Percentiles rank a stretch among this genome's conserved stretches.
Evolutionary conservation across 2,797 vertebrate genomes (phyloP).

Genomic region (Harpagifer antarcticus): DNA sequence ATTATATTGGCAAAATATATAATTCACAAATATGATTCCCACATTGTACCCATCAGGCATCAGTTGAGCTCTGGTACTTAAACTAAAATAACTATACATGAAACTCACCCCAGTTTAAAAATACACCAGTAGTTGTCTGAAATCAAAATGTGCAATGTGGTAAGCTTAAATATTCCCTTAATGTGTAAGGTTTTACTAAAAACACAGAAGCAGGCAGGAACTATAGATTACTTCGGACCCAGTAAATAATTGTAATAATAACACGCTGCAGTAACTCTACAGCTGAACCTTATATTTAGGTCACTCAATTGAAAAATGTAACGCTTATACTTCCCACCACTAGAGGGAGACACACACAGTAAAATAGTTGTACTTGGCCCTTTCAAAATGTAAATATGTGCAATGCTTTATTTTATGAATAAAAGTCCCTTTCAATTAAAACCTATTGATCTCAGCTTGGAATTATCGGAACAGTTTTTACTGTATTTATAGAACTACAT

Average conservation of each 20-base stretch:
- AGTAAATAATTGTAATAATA: neutral
- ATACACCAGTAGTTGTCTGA: neutral
- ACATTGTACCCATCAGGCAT: no score
- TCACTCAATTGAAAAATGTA: neutral
- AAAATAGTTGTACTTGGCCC: neutral
- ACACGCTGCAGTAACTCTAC: neutral
- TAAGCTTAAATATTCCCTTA: neutral
- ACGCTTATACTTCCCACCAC: slow-evolving; percentile 26
- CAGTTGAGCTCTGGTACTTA: no score
- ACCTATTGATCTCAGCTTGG: neutral
- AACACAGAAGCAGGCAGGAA: neutral
- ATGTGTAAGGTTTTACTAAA: neutral
- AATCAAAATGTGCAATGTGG: neutral
- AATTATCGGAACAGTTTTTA: neutral
- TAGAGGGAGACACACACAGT: slow-evolving; percentile 61
- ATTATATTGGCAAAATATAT: no score
- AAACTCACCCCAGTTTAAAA: neutral
- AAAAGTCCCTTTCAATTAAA: neutral
- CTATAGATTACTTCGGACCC: neutral
- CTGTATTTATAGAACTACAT: neutral
- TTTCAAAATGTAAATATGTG: neutral
- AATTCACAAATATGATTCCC: no score
- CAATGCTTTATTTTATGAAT: neutral
- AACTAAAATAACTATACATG: neutral
- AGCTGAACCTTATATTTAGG: neutral